Evolutionary conservation across 1,140 invertebrate species (phyloP), one percentile per base, ranked within the genome.

Genomic region (Bombyx mandarina): DNA sequence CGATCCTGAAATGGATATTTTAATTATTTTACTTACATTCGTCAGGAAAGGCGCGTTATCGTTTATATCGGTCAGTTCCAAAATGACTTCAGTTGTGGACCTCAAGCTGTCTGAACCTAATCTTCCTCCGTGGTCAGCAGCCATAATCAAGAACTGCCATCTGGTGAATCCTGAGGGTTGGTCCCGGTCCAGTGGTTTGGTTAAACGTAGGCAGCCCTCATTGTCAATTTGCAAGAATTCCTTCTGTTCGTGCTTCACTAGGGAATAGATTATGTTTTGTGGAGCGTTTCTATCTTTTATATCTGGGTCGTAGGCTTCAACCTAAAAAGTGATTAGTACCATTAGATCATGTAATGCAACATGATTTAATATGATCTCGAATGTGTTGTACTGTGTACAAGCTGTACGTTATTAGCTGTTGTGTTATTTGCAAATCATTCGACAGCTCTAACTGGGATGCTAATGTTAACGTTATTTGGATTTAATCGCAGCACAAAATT

Each of bases 41-140:
- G 94, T 92, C 53, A 98, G 87, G 75, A 93, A 94, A 0, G 96
- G 96, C 1, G 94, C 93, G 83, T 97, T 97, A 72, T 98, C 96
- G 74, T 97, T 98, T 56, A 97, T 95, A 70, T 97, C 96, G 3
- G 89, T 90, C 2, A 97, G 77, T 44, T 90, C 91, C 46, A 97
- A 93, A 22, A 92, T 91, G 2, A 98, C 92, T 74, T 93, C 91
- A 0, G 92, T 91, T 1, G 90, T 90, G 1, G 87, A 88, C 8
- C 88, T 86, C 7, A 94, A 77, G 10, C 91, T 91, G 81, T 91
- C 45, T 83, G 89, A 58, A 76, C 83, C 83, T 22, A 84, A 61
- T 59, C 73, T 76, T 8, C 82, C 89, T 1, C 92, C 93, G 58
- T 97, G 93, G 81, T 98, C 97, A 61, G 90, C 90, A 2, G 96